Evolutionary conservation across 2,797 vertebrate genomes (phyloP).

Genomic region (Taeniopygia guttata): DNA sequence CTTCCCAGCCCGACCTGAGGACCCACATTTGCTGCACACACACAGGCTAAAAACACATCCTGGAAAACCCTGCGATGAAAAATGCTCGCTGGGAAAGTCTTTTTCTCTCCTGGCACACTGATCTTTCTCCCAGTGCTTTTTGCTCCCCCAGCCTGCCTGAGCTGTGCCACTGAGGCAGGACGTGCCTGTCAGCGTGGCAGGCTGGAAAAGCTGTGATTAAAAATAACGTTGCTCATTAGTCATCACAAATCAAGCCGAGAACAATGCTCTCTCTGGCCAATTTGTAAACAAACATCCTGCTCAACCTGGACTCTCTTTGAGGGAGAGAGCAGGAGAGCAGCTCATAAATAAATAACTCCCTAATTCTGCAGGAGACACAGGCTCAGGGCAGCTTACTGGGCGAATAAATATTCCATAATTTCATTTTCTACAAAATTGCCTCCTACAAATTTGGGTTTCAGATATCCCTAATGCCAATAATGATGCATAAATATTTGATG

Average conservation of each 20-base stretch:
- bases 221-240: slow-evolving; percentile 68
- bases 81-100: neutral
- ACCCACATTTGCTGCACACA: neutral
- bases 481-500: slow-evolving; percentile 53
- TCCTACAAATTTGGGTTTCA: slow-evolving; percentile 50
- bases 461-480: slow-evolving; percentile 47
- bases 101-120: neutral
- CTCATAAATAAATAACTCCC: slow-evolving; percentile 54
- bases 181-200: slow-evolving; percentile 35
- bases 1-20: neutral
- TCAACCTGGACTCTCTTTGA: slow-evolving; percentile 58
- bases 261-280: slow-evolving; percentile 54
- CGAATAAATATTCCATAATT: slow-evolving; percentile 59
- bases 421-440: slow-evolving; percentile 59
- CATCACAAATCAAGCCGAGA: slow-evolving; percentile 56
- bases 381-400: slow-evolving; percentile 23
- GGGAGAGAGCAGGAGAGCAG: slow-evolving; percentile 25
- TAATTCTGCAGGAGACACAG: slow-evolving; percentile 40
- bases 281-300: slow-evolving; percentile 56
- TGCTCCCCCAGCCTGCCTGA: neutral
- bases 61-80: neutral
- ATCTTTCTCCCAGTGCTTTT: neutral
- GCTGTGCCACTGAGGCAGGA: neutral
- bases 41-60: fast-evolving
- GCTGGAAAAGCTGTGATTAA: slow-evolving; percentile 60